Base-by-base conservation (phyloP, 1,140 invertebrate species). In the Camponotus pennsylvanicus region DNA sequence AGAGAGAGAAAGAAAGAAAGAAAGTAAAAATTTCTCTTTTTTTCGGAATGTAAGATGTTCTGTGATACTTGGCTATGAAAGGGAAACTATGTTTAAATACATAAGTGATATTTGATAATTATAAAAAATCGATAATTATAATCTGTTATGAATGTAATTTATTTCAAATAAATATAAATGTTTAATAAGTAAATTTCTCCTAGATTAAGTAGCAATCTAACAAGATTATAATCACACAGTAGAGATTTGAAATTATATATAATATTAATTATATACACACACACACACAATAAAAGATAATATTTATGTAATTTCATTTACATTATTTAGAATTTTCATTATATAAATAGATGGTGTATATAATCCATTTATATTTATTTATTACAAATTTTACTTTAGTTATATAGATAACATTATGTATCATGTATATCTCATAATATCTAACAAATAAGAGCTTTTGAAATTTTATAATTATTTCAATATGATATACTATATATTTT, bases 11-110 rank as follows among this genome's bases (percentile, higher is more conserved):
- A 40, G 40, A 40, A 7, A 55, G 37, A 37, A 5, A 37, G 37
- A 52, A 77, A 63, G 66, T 55, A 64, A 21, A 90, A 77, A 84
- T 63, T 27, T 79, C 88, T 90, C 90, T 52, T 86, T 78, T 66
- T 86, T 79, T 21, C 21, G 21, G 21, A 21, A 88, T 75, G 52
- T 63, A 66, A 86, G 83, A 80, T 91, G 57, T 73, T 84, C 89
- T 91, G 89, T 91, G 89, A 91, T 91, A 90, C 64, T 89, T 84
- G 89, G 83, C 89, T 90, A 90, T 88, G 89, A 88, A 85, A 77
- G 80, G 80, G 83, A 87, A 83, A 86, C 32, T 76, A 15, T 78
- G 49, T 52, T 64, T 59, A 66, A 80, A 66, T 78, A 40, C 2
- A 59, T 8, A 70, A 71, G 42, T 2, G 7, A 37, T 69, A 69